Base-by-base conservation (phyloP, 2,888 invertebrate species). In the Ptycholaimellus sp. region DNA sequence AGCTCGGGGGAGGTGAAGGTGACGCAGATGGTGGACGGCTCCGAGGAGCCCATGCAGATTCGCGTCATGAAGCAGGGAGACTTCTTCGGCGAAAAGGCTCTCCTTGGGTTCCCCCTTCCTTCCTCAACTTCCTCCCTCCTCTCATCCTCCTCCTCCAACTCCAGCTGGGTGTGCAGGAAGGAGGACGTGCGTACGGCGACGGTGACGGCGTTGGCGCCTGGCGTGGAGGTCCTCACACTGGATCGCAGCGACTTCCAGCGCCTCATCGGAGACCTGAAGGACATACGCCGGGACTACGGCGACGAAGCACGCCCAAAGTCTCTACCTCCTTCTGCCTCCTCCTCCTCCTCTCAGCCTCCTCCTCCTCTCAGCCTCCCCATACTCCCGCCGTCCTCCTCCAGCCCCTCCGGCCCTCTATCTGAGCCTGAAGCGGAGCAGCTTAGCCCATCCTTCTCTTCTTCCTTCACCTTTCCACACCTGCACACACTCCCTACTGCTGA, bases 81-180 rank as follows among this genome's bases (percentile, higher is more conserved):
- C 42, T 83, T 75, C 59, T 83, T 83, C 58, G 83, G 83, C 0
- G 82, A 83, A 54, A 73, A 77, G 53, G 83, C 83, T 0, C 64
- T 83, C 23, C 62, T 79, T 35, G 73, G 76, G 53, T n/a, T n/a
- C n/a, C n/a, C n/a, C n/a, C n/a, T n/a, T n/a, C n/a, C n/a, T n/a
- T n/a, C n/a, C n/a, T n/a, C n/a, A n/a, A n/a, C n/a, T n/a, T n/a
- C n/a, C n/a, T n/a, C n/a, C n/a, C n/a, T n/a, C n/a, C n/a, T n/a
- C n/a, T n/a, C n/a, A n/a, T n/a, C n/a, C n/a, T n/a, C n/a, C n/a
- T n/a, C n/a, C n/a, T n/a, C n/a, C n/a, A n/a, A n/a, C n/a, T n/a
- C n/a, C n/a, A n/a, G n/a, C n/a, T n/a, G n/a, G n/a, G n/a, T n/a
- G n/a, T n/a, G n/a, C n/a, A n/a, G n/a, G n/a, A n/a, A n/a, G n/a